Percentiles rank a stretch among this genome's conserved stretches.
These are phyloP conservation scores for Himantopus leucocephalus DNA, from an alignment of 2,113 vertebrate genomes.

Conservation along the genomic window DNA sequence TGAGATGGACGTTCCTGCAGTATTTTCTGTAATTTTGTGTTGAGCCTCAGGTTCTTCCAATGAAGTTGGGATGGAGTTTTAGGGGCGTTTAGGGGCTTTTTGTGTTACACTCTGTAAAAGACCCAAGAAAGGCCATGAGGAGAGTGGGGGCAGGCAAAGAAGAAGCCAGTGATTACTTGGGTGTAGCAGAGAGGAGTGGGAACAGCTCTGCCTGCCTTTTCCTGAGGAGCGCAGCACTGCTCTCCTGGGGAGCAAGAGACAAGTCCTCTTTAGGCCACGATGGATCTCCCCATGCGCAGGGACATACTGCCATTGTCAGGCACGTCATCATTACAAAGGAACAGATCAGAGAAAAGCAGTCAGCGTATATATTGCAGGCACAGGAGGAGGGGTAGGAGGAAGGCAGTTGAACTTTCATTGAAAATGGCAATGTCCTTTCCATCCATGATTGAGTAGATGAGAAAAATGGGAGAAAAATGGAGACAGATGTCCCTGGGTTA, in stretches of 20 bases:
- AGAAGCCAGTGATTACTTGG: neutral
- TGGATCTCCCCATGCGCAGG: neutral
- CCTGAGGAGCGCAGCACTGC: neutral
- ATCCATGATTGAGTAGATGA: neutral
- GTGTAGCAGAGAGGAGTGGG: neutral
- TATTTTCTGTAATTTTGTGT: too few relatives aligned
- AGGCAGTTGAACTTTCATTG: neutral
- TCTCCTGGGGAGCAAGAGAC: neutral
- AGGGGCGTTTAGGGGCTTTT: neutral
- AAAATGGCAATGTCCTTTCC: neutral
- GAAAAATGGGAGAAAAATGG: neutral
- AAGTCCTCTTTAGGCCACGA: neutral
- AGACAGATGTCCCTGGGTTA: neutral
- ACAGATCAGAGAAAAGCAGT: neutral
- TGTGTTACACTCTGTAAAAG: neutral
- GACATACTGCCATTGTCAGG: neutral
- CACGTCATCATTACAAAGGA: fast-evolving
- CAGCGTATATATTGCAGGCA: neutral
- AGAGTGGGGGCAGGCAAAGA: neutral
- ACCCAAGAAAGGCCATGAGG: neutral
- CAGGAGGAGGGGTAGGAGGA: neutral
- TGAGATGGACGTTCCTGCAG: too few relatives aligned
- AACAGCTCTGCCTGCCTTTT: neutral
- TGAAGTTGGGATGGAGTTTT: neutral
- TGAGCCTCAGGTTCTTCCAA: neutral